A percentile compares a stretch with the other conserved stretches of the same genome.
Conservation (phyloP, 2,888 invertebrate species). For the Brachyptera putata region DNA sequence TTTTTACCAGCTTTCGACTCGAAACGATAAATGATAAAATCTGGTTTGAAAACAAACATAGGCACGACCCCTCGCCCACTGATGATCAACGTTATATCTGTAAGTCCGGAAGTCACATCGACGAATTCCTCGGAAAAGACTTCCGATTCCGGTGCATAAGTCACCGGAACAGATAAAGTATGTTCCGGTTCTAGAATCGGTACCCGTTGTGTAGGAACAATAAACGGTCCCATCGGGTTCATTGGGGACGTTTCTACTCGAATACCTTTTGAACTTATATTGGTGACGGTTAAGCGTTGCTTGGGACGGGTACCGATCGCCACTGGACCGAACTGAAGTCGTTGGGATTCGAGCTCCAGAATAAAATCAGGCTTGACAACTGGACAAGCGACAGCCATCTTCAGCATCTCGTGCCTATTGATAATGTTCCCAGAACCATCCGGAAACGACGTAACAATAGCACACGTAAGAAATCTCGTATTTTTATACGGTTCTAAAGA, state of each 20-base stretch:
- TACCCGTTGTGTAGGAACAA: background rate
- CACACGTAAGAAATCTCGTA: background rate
- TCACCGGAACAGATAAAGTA: background rate
- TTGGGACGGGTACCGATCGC: conserved; percentile 18
- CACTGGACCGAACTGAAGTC: conserved; percentile 11
- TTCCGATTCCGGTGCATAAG: background rate
- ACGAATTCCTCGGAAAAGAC: background rate
- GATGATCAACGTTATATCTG: background rate
- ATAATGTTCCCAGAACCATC: background rate
- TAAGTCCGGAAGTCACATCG: background rate
- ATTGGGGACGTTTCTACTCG: background rate
- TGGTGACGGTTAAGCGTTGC: conserved; percentile 1
- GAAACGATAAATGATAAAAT: background rate
- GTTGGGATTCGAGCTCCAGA: conserved; percentile 8
- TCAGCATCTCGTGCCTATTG: background rate
- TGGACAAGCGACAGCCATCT: conserved; percentile 11
- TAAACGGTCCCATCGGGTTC: conserved; percentile 21
- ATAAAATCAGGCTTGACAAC: conserved; percentile 21
- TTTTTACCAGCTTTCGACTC: background rate
- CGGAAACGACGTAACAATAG: background rate
- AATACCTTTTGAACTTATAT: background rate
- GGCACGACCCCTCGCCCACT: background rate
- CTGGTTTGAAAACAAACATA: background rate
- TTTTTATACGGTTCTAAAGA: conserved; percentile 5
- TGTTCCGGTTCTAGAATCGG: background rate